Base-by-base conservation (phyloP, 2,888 invertebrate genomes). In the Drosophila robusta region DNA sequence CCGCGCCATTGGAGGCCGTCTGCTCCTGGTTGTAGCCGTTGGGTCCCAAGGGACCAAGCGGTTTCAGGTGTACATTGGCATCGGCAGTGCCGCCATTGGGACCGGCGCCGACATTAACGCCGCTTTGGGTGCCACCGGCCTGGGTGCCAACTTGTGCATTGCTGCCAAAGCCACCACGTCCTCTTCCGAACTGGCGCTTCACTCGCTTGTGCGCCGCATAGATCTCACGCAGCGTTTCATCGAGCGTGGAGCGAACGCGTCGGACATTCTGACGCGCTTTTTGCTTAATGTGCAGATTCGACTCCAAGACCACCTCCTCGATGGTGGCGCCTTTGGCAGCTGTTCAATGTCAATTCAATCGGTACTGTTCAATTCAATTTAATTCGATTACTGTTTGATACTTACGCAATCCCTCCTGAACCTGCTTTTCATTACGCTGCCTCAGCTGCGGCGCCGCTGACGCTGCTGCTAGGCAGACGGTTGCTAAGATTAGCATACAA, bases 241-340 rank as follows among this genome's bases (percentile, higher is more conserved):
- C 61, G 5, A 74, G 36, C 11, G 71, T 60, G 0, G 89, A 75
- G 4, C 85, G 86, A 32, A 70, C 90, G 11, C 75, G 77, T 55
- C 78, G 50, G 16, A 74, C 81, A 26, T 67, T 79, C 12, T 57
- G 71, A 22, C 79, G 83, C n/a, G 85, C 70, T 66, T 93, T 93
- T 14, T 92, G 91, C 61, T 91, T 91, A 16, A 93, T 93, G 38
- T 92, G 91, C 39, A 93, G 85, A 34, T 92, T 92, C 2, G 93
- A 93, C 76, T 93, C 93, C 2, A 93, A 93, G 3, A 93, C 92
- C n/a, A 93, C 93, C 87, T 93, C 93, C 80, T 93, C 93, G 66
- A 92, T 85, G 11, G 90, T 85, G 14, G 87, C 80, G 18, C 90
- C 91, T 67, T 80, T 78, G 4, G 76, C 63, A 18, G 88, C 91